Evolutionary conservation across 2,113 vertebrate genomes (phyloP), one percentile per base, ranked within the genome.

Genomic region (Poecile atricapillus): DNA sequence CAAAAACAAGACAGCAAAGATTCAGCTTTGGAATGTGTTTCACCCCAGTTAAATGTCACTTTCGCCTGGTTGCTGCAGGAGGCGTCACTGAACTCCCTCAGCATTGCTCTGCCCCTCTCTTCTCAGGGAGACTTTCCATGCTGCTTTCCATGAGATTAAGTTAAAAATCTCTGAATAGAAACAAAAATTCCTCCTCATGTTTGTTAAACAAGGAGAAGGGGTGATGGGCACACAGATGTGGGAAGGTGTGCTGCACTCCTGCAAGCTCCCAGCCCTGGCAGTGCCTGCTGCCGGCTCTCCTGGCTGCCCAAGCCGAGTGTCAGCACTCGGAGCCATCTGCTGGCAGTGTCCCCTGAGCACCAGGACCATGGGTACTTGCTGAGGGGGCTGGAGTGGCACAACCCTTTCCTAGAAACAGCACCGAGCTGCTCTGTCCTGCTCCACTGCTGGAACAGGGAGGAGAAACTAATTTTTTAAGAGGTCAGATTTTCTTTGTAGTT

Each of bases 251-350:
- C 25, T 1, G 9, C 31, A 43, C 31, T 33, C 15, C 33, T 4
- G 3, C 2, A 1, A 19, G 5, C 12, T 50, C 20, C 44, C 58
- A 60, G 49, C 20, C 50, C 1, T 3, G 50, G 46, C 16, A 13
- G 28, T 82, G 60, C 10, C 75, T 2, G 2, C 13, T 2, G 4
- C 30, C 0, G 1, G 15, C 13, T 75, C 18, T 67, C 18, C 39
- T 4, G 23, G 31, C 43, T 60, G 2, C 30, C 75, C 44, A 52
- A 47, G 39, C 11, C 49, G 30, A 39, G 43, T 11, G 12, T 12
- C 1, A 1, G 46, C 43, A 5, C 21, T 15, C 1, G 2, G 58
- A 53, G 23, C 15, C 0, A 0, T 31, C 76, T 78, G 9, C 56
- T 62, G 41, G 10, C 33, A 67, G 11, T 15, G 10, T 1, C 10